Evolutionary conservation across 2,113 vertebrate species (phyloP), one percentile per base, ranked within the genome.

Genomic region (Ophthalmolycus amberensis): DNA sequence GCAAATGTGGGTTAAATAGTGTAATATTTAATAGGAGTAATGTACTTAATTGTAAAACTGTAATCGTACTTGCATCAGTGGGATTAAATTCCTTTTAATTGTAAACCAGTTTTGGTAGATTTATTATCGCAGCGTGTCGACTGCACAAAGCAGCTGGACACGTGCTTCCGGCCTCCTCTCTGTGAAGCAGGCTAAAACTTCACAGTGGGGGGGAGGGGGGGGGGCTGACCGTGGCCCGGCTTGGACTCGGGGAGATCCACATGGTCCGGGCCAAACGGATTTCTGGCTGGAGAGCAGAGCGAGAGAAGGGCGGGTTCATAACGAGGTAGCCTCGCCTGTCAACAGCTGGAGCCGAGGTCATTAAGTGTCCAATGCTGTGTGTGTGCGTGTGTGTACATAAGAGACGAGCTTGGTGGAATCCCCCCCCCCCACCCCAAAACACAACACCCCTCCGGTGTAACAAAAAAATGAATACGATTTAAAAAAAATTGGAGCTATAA

Each of bases 301-400:
- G 59, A 64, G 62, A 50, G 76, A 32, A 48, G 27, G 66, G 72
- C 48, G 54, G 48, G 48, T 8, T 76, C 14, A 42, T 69, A 81
- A 82, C 79, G 74, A 80, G 82, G 76, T 65, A 74, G 75, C 52
- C 29, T 78, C 29, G 68, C 70, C 78, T 81, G 84, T 91, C 77
- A 90, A 64, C 87, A 88, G 70, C 79, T 82, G 71, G 74, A 87
- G 83, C 86, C 90, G 88, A 87, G 83, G 80, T 80, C 87, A 85
- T 85, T 83, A 84, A 90, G 72, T 62, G 83, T 71, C 65, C 78
- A 52, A 70, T 69, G 48, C 20, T 73, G 68, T 60, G 66, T 48
- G 71, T 71, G 69, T 70, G 40, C 70, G 68, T 59, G 66, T 48
- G 71, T 68, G 66, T 71, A 44, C 60, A 71, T 50, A 84, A 71